Base-by-base conservation (phyloP, 2,113 vertebrate genomes). In the Cololabis saira region DNA sequence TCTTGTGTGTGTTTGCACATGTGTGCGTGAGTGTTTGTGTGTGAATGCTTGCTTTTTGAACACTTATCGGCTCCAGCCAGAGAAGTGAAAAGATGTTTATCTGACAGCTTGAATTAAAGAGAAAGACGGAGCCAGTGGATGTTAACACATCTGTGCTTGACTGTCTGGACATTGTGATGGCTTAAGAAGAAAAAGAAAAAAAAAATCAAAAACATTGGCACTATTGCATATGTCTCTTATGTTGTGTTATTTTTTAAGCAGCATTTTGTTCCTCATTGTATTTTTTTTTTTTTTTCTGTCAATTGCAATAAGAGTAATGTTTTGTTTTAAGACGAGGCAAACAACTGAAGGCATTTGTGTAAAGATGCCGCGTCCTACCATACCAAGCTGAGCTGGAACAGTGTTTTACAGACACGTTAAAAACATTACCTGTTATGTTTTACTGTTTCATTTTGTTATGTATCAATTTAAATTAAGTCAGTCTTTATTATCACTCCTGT, bases 151-250 rank as follows among this genome's bases (percentile, higher is more conserved):
- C 44, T 71, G 76, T 76, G 81, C 49, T 68, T 43, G 66, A 71
- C 71, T 57, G 79, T 74, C 61, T 83, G 78, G 67, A 78, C 69
- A 59, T 86, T 78, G 84, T 87, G 87, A 87, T 85, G 73, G 77
- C 85, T 84, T 37, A 37, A 30, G 8, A 30, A 30, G 8, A 30
- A 30, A 30, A 30, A 30, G 8, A 47, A 18, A 47, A 47, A 49
- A 86, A 88, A 90, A 88, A 95, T 95, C 94, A 95, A 94, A 95
- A 96, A 95, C 95, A 96, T 95, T 95, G 96, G 96, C 96, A 98
- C 96, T 97, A 98, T 96, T 97, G 65, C 89, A 95, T 96, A 94
- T 93, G 78, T 90, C 85, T 90, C 83, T 86, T 89, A 90, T 82
- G 71, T 91, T 90, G 73, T 91, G 74, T 42, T n/a, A 33, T 91